Evolutionary conservation across 2,113 vertebrate genomes (phyloP).

Genomic region (Phalacrocorax carbo): DNA sequence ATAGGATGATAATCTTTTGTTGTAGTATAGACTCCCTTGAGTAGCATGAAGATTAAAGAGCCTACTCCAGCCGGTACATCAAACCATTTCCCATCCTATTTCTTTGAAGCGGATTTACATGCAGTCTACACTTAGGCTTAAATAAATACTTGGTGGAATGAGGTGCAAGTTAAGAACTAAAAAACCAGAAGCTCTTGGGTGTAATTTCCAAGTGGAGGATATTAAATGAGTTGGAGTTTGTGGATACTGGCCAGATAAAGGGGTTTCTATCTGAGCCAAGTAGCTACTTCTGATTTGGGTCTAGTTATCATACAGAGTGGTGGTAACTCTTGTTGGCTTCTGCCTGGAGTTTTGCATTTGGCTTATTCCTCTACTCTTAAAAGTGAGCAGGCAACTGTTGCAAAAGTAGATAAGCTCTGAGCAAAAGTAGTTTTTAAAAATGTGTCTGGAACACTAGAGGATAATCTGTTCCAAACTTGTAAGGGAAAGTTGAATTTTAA

Average conservation of each 20-base stretch:
- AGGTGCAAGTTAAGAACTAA: slow-evolving; percentile 22
- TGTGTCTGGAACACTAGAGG: neutral
- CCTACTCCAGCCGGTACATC: neutral
- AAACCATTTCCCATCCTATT: slow-evolving; percentile 36
- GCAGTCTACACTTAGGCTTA: neutral
- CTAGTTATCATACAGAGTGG: neutral
- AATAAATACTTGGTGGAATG: slow-evolving; percentile 18
- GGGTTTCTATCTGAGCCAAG: neutral
- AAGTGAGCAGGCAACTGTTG: neutral
- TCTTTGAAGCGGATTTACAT: slow-evolving; percentile 50
- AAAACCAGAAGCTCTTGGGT: slow-evolving; percentile 27
- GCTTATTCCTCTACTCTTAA: neutral
- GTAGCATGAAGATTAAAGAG: slow-evolving; percentile 43
- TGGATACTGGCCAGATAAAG: slow-evolving; percentile 24
- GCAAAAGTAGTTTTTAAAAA: neutral
- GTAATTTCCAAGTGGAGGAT: neutral
- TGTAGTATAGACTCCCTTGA: neutral
- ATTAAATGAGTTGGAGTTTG: slow-evolving; percentile 30
- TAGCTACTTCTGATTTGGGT: slow-evolving; percentile 34
- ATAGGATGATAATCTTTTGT: neutral
- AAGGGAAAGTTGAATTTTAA: neutral
- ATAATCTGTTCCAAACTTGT: neutral
- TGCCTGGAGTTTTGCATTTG: neutral
- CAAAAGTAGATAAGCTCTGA: neutral
- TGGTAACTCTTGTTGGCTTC: neutral